Percentiles rank a stretch among this genome's conserved stretches.
These are phyloP conservation scores for Lithophane leautieri DNA, from an alignment of 2,888 invertebrate genomes.

Conservation along the genomic window DNA sequence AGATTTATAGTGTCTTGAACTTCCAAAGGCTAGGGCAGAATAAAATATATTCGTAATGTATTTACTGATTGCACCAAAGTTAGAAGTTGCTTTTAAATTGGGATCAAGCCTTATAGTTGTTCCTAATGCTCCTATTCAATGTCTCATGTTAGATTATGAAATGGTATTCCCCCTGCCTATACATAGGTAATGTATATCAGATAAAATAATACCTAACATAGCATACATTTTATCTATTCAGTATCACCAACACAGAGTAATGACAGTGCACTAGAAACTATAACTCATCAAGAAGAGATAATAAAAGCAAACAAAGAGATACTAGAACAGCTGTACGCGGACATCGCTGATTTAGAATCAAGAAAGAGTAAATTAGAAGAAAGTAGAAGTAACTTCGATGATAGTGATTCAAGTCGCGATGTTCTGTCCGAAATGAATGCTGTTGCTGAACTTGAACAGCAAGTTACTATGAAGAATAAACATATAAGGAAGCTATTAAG, in stretches of 20 bases:
- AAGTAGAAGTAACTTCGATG: conserved; percentile 73
- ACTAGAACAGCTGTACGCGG: conserved; percentile 81
- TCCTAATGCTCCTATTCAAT: not conserved
- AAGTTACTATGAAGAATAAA: conserved; percentile 92
- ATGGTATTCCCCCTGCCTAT: not conserved
- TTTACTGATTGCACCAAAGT: not conserved
- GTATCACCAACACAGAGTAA: conserved; percentile 79
- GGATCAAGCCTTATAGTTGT: not conserved
- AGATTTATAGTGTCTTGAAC: not conserved
- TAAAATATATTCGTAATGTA: not conserved
- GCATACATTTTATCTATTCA: conserved; percentile 51
- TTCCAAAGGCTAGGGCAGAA: not conserved
- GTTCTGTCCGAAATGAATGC: conserved; percentile 85
- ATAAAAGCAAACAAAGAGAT: conserved; percentile 87
- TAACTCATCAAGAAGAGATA: conserved; percentile 85
- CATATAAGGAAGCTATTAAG: conserved; percentile 94
- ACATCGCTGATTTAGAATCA: conserved; percentile 83
- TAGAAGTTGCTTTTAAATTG: not conserved
- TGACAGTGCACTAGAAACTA: conserved; percentile 80
- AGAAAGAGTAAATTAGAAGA: conserved; percentile 77
- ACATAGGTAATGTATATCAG: not conserved
- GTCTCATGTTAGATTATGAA: not conserved
- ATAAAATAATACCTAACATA: not conserved
- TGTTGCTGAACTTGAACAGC: conserved; percentile 86
- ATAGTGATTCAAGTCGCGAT: conserved; percentile 86